phyloP scores from a whole-genome alignment of 2,888 invertebrate species.

The Nomada hirtipes region DNA sequence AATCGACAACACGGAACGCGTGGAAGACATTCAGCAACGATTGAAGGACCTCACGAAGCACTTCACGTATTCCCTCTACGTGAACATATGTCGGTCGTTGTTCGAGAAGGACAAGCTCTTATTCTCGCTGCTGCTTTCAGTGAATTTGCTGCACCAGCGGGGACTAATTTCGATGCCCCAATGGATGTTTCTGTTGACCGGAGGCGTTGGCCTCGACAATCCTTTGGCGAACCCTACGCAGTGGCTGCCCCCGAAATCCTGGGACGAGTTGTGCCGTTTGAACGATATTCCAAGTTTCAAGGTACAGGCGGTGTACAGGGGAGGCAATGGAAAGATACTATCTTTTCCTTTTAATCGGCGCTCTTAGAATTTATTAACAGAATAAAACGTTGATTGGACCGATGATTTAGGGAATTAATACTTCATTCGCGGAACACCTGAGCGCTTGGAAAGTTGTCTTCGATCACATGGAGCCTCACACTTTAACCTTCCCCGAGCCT shows the following conservation, averaged over 20 bases:
- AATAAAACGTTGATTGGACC: neutral
- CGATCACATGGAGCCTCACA: constrained; percentile 92
- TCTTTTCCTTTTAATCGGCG: no score
- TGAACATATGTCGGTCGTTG: constrained; percentile 96
- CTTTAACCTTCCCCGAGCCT: constrained; percentile 88
- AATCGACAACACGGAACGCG: constrained; percentile 94
- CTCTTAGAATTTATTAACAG: no score
- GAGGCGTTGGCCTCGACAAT: constrained; percentile 93
- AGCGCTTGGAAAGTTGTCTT: constrained; percentile 90
- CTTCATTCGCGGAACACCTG: constrained; percentile 87
- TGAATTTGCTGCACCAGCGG: constrained; percentile 89
- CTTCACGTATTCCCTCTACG: constrained; percentile 96
- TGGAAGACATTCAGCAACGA: constrained; percentile 91
- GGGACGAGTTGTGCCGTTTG: constrained; percentile 92
- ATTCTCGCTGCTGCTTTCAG: constrained; percentile 91
- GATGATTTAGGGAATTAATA: constrained; percentile 86
- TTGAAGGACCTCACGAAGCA: constrained; percentile 90
- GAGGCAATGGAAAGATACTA: no score
- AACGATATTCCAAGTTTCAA: constrained; percentile 85
- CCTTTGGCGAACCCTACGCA: constrained; percentile 88
- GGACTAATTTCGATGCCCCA: constrained; percentile 87
- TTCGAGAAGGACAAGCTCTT: constrained; percentile 98
- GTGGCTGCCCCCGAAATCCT: constrained; percentile 90
- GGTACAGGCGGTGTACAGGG: constrained; percentile 56
- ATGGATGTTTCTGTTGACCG: constrained; percentile 95